phyloP scores from a whole-genome alignment of 2,113 vertebrate genomes.

The Aramus guarauna region DNA sequence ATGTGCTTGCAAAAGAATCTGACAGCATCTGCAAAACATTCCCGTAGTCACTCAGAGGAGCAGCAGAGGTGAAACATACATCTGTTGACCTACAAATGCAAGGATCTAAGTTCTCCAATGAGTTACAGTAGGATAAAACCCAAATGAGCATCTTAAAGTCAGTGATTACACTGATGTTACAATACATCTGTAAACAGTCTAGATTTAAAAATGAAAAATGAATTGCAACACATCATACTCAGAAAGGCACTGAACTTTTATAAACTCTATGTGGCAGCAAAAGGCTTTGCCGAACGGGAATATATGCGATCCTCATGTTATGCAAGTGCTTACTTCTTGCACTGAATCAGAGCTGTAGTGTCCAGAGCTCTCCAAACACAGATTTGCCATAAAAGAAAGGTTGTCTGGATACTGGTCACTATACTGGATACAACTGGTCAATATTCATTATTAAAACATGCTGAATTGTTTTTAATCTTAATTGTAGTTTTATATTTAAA shows the following conservation, averaged over 20 bases:
- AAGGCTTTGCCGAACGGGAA: neutral
- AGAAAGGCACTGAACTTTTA: neutral
- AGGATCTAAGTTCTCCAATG: neutral
- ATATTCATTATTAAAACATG: neutral
- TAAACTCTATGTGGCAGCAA: neutral
- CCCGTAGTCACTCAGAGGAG: neutral
- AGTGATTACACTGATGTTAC: neutral
- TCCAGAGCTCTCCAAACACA: neutral
- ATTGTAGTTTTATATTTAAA: neutral
- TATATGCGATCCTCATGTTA: neutral
- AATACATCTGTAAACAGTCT: neutral
- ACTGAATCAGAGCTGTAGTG: neutral
- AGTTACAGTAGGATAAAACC: conserved; percentile 10
- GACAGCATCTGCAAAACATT: neutral
- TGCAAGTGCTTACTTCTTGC: neutral
- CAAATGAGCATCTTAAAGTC: conserved; percentile 6
- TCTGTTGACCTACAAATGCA: conserved; percentile 27
- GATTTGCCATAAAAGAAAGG: neutral
- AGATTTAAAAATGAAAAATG: neutral
- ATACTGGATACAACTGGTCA: neutral
- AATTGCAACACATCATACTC: neutral
- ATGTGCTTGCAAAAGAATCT: neutral
- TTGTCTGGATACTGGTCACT: neutral
- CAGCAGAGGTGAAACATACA: neutral
- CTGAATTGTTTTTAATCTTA: neutral